A percentile compares a stretch with the other conserved stretches of the same genome.
Evolutionary conservation across 2,888 invertebrate genomes (phyloP).

Genomic region (Cheilosia vulpina): DNA sequence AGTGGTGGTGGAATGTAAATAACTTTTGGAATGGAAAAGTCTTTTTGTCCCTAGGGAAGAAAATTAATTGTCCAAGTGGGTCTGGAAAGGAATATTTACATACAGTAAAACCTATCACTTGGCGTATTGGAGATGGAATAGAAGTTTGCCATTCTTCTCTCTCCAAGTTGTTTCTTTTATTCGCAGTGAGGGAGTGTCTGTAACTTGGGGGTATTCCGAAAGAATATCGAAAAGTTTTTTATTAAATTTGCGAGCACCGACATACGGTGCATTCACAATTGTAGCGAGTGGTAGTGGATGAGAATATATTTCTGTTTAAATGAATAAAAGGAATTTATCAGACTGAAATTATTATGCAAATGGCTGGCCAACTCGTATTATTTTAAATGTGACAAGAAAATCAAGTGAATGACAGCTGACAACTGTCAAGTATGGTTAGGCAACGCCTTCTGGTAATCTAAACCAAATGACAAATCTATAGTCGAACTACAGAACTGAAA

Average conservation of each 20-base stretch:
- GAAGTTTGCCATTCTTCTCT: constrained; percentile 14
- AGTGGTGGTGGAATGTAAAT: constrained; percentile 36
- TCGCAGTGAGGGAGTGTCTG: constrained; percentile 40
- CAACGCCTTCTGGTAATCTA: no score
- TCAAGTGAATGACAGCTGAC: no score
- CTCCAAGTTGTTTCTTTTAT: constrained; percentile 3
- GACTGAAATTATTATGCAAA: no score
- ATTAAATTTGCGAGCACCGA: neutral
- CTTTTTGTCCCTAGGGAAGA: constrained; percentile 40
- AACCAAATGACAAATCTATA: no score
- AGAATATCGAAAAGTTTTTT: constrained; percentile 2
- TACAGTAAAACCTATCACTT: constrained; percentile 48
- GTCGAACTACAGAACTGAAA: no score
- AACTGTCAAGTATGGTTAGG: no score
- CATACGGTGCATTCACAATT: no score
- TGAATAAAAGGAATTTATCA: no score
- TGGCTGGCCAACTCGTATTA: no score
- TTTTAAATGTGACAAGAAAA: no score
- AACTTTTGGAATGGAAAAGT: constrained; percentile 49
- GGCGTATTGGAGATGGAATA: constrained; percentile 6
- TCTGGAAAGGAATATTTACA: constrained; percentile 42
- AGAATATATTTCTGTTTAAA: no score
- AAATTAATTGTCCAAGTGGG: constrained; percentile 66
- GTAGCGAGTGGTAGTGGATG: no score
- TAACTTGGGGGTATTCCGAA: constrained; percentile 23